These are phyloP conservation scores for Phania funesta DNA, from an alignment of 2,888 invertebrate genomes.

Conservation along the genomic window DNA sequence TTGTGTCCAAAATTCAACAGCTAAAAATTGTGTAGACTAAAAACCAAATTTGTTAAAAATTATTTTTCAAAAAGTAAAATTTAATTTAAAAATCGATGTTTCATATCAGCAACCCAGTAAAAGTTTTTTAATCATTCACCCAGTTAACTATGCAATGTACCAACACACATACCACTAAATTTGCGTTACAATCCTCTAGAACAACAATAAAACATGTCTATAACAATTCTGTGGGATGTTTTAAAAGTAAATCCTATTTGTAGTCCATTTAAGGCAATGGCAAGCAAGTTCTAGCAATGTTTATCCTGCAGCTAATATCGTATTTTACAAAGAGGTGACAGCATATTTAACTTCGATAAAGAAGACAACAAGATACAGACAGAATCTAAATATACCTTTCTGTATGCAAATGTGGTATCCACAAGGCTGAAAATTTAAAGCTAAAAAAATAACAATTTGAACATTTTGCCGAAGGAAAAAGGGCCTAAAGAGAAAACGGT, in stretches of 20 bases:
- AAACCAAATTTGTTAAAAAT: too few species aligned
- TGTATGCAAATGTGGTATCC: too few species aligned
- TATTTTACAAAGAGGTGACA: conserved; percentile 62
- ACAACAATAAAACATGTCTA: conserved; percentile 38
- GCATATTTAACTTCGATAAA: conserved; percentile 61
- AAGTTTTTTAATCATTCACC: too few species aligned
- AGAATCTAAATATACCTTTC: not conserved
- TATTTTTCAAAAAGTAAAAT: too few species aligned
- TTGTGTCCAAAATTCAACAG: too few species aligned
- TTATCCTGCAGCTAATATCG: conserved; percentile 61
- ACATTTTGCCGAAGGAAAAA: not conserved
- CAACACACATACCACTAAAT: not conserved
- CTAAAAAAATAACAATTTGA: conserved; percentile 18
- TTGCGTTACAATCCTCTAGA: not conserved
- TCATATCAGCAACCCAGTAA: too few species aligned
- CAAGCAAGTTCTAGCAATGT: conserved; percentile 29
- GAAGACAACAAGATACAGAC: conserved; percentile 23
- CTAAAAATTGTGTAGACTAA: too few species aligned
- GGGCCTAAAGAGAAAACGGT: not conserved
- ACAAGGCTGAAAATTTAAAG: conserved; percentile 3
- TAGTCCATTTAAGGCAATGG: too few species aligned
- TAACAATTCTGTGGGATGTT: conserved; percentile 31
- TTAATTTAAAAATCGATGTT: too few species aligned
- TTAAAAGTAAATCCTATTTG: conserved; percentile 44
- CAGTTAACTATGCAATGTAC: not conserved